Evolutionary conservation across 2,888 invertebrate species (phyloP).

Genomic region (Trachelus tabidus): DNA sequence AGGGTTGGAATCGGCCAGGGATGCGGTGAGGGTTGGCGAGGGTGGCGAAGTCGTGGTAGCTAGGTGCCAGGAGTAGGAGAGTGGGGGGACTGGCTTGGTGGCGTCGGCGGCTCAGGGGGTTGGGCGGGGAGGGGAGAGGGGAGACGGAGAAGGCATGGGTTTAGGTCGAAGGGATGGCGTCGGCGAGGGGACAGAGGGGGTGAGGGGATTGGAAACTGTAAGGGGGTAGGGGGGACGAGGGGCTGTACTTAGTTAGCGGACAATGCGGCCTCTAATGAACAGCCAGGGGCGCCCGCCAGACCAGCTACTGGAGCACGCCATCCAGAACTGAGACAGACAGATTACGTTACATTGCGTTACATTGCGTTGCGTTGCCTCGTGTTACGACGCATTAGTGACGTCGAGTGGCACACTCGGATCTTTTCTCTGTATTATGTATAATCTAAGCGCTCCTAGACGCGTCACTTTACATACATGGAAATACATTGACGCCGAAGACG

Average conservation of each 20-base stretch:
- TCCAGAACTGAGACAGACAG: slow-evolving; percentile 58
- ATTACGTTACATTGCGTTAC: slow-evolving; percentile 50
- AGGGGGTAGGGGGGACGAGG: slow-evolving; percentile 11
- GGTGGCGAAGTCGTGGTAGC: slow-evolving; percentile 15
- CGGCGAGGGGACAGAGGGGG: neutral
- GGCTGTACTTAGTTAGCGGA: slow-evolving; percentile 66
- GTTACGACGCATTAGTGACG: slow-evolving; percentile 31
- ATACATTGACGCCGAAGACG: neutral
- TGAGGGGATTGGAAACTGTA: neutral
- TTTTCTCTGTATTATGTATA: neutral
- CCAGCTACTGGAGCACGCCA: slow-evolving; percentile 54
- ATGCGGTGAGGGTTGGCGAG: slow-evolving; percentile 1
- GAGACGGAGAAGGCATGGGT: neutral
- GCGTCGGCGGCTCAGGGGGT: neutral
- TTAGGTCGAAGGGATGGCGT: neutral
- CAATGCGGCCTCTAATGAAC: slow-evolving; percentile 66
- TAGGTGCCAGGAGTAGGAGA: slow-evolving; percentile 25
- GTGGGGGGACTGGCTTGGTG: slow-evolving; percentile 24
- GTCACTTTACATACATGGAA: neutral
- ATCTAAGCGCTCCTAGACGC: neutral
- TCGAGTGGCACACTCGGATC: neutral
- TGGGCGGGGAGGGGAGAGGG: too few relatives aligned
- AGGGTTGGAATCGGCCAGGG: neutral
- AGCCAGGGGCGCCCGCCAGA: slow-evolving; percentile 60
- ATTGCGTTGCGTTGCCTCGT: slow-evolving; percentile 26